Conservation (phyloP, 2,113 vertebrate species). For the Hoplias malabaricus region DNA sequence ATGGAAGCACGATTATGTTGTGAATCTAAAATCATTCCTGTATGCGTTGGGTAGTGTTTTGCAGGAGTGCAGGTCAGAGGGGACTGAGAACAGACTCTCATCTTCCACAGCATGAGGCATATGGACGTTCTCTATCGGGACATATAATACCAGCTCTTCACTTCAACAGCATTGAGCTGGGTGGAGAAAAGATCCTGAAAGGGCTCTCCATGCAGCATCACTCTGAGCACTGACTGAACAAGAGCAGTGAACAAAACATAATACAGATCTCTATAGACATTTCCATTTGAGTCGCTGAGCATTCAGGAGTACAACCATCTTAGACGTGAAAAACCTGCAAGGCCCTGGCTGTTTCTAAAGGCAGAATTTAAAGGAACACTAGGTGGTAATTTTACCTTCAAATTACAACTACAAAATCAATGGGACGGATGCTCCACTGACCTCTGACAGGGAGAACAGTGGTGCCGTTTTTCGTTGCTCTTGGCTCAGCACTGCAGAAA, state of each 20-base stretch:
- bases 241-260: slow-evolving; percentile 29
- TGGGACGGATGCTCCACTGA: too few relatives aligned
- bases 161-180: not conserved
- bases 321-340: slow-evolving; percentile 23
- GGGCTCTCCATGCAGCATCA: not conserved
- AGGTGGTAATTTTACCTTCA: too few relatives aligned
- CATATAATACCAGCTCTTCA: not conserved
- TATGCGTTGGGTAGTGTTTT: slow-evolving; percentile 15
- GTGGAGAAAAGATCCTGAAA: slow-evolving; percentile 4
- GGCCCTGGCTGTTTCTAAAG: slow-evolving; percentile 10
- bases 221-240: not conserved
- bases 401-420: too few relatives aligned
- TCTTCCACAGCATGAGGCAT: slow-evolving; percentile 12
- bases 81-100: slow-evolving; percentile 3
- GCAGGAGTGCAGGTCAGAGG: not conserved
- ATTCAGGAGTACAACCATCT: slow-evolving; percentile 4
- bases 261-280: slow-evolving; percentile 19
- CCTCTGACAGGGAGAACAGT: too few relatives aligned
- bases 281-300: slow-evolving; percentile 3
- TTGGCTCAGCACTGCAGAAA: too few relatives aligned
- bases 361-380: too few relatives aligned
- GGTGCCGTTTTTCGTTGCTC: too few relatives aligned
- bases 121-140: not conserved
- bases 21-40: not conserved
- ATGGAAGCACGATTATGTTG: not conserved